Percentiles rank a stretch among this genome's conserved stretches.
phyloP scores from a whole-genome alignment of 2,888 invertebrate genomes.

The Amphimallon solstitiale region DNA sequence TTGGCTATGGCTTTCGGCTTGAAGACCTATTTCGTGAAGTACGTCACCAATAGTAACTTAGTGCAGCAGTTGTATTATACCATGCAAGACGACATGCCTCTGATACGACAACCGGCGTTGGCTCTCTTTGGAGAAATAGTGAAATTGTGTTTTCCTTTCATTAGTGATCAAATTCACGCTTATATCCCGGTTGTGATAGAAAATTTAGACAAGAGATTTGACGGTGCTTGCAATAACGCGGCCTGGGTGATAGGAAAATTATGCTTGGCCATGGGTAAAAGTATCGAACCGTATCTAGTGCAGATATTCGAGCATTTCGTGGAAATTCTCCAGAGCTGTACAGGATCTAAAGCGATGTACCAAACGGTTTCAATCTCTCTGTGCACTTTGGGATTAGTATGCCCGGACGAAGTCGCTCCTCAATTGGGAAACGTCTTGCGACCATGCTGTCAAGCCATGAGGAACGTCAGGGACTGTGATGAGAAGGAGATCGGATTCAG shows the following conservation, averaged over 20 bases:
- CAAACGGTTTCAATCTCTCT: slow-evolving; percentile 99
- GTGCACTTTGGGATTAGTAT: slow-evolving; percentile 99
- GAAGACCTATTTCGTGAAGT: slow-evolving; percentile 73
- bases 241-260: slow-evolving; percentile 99
- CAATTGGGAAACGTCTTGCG: slow-evolving; percentile 98
- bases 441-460: slow-evolving; percentile 96
- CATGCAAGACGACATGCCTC: slow-evolving; percentile 78
- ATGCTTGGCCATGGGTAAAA: slow-evolving; percentile 91
- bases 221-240: slow-evolving; percentile 99
- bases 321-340: slow-evolving; percentile 91
- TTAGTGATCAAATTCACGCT: slow-evolving; percentile 92
- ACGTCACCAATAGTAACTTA: slow-evolving; percentile 74
- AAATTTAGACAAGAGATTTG: slow-evolving; percentile 95
- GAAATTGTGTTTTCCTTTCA: slow-evolving; percentile 84
- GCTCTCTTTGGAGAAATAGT: slow-evolving; percentile 81
- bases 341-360: slow-evolving; percentile 95
- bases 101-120: slow-evolving; percentile 80
- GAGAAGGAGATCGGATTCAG: slow-evolving; percentile 99
- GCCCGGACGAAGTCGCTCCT: slow-evolving; percentile 98
- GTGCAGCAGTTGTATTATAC: slow-evolving; percentile 75
- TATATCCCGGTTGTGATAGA: slow-evolving; percentile 95
- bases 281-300: slow-evolving; percentile 90
- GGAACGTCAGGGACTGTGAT: slow-evolving; percentile 98
- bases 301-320: slow-evolving; percentile 89
- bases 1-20: slow-evolving; percentile 78